Evolutionary conservation across 2,113 vertebrate species (phyloP), one percentile per base, ranked within the genome.

Genomic region (Muntiacus muntjak): DNA sequence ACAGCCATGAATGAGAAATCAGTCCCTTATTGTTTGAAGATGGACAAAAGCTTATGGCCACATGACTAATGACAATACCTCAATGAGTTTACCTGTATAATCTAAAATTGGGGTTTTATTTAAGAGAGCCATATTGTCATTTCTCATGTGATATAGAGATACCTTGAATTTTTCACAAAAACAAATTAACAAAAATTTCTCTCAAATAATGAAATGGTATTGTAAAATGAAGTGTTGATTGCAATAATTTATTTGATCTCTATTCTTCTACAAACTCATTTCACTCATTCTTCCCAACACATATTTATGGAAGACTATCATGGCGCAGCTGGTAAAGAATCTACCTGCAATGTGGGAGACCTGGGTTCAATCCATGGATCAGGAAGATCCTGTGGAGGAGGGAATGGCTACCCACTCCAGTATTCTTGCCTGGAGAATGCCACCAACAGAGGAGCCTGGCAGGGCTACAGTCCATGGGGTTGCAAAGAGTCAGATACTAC

Each of bases 1-100:
- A 71, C 0, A 0, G 23, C 3, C 87, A 95, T 95, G 97, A 98
- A 95, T 87, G 79, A 93, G 43, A 95, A 97, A 96, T 98, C 95
- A 96, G 91, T 98, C 92, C 97, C 71, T 82, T 0, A 0, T 90
- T 86, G 21, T 91, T 97, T 97, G 52, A 97, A 96, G 97, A 87
- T 94, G 86, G 86, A n/a, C 0, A 19, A 57, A 15, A 55, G 28
- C 10, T 97, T 45, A 4, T 60, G 23, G 3, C 78, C 85, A 54
- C 92, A 30, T 98, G 95, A 8, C 21, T 88, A 94, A 52, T 91
- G 50, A 81, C 23, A 87, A 1, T 67, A 3, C 50, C 4, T 91
- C 11, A 40, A 1, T 74, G 43, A 91, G 1, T 60, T 23, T 43
- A 82, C 62, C 26, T 92, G 21, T 60, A 2, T 91, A 64, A 91